phyloP scores from a whole-genome alignment of 1,140 invertebrate species.

The Drosophila trapezifrons region DNA sequence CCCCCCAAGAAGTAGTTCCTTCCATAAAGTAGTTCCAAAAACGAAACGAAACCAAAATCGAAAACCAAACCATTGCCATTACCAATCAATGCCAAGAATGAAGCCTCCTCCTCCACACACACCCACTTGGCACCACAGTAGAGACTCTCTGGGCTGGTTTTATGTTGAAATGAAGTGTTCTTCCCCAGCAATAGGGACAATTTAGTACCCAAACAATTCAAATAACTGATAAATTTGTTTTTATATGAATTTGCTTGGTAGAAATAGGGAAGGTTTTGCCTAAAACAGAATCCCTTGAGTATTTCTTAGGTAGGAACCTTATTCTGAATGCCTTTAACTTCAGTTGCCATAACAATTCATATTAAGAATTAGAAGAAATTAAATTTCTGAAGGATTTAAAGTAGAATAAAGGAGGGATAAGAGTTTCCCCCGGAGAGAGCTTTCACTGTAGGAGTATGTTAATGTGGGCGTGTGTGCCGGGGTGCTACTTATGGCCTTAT shows the following conservation, averaged over 20 bases:
- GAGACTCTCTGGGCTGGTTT: not conserved
- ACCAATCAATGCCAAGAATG: conserved; percentile 70
- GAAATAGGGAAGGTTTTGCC: no score
- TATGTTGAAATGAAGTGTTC: not conserved
- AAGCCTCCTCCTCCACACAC: conserved; percentile 13
- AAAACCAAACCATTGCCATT: conserved; percentile 63
- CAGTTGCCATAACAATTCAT: no score
- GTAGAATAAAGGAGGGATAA: no score
- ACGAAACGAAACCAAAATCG: conserved; percentile 21
- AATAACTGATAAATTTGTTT: not conserved
- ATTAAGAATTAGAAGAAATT: not conserved
- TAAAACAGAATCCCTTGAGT: not conserved
- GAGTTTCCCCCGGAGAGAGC: not conserved
- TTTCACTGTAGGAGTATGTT: conserved; percentile 20
- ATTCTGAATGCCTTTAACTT: no score
- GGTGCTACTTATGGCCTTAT: conserved; percentile 32
- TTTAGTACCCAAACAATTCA: not conserved
- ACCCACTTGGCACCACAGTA: conserved; percentile 17
- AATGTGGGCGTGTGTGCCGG: conserved; percentile 22
- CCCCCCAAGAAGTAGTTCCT: conserved; percentile 21
- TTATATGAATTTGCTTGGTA: not conserved
- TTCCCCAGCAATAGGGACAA: not conserved
- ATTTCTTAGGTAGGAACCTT: not conserved
- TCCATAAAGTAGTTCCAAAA: conserved; percentile 33
- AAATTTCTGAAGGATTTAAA: not conserved